Percentiles rank a stretch among this genome's conserved stretches.
Conservation (phyloP, 2,888 invertebrate species). For the Agrilus mali region DNA sequence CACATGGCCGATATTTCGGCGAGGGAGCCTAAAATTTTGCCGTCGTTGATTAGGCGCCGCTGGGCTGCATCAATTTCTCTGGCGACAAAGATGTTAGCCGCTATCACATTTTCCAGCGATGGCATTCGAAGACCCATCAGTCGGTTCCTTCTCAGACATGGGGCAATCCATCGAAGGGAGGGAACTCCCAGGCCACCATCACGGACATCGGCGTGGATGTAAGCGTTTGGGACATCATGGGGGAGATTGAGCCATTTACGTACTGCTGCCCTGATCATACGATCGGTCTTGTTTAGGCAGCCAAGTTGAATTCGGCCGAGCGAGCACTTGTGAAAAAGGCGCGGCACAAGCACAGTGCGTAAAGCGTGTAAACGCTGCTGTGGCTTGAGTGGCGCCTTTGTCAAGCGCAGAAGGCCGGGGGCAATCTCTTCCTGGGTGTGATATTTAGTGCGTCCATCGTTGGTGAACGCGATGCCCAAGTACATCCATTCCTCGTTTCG, state of each 20-base stretch:
- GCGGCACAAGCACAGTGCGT: conserved; percentile 19
- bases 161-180: conserved; percentile 13
- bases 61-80: conserved; percentile 1
- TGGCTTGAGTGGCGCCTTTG: neutral
- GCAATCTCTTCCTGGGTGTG: neutral
- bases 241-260: conserved; percentile 21
- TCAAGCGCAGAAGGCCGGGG: neutral
- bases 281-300: conserved; percentile 19
- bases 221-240: conserved; percentile 19
- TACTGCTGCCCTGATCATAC: conserved; percentile 16
- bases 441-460: neutral
- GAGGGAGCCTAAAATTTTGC: too few species aligned
- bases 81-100: too few species aligned
- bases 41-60: conserved; percentile 2
- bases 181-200: conserved; percentile 14
- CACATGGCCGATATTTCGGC: neutral
- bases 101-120: too few species aligned
- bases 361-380: conserved; percentile 16
- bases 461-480: too few species aligned
- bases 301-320: too few species aligned
- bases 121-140: too few species aligned
- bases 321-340: conserved; percentile 20
- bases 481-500: too few species aligned
- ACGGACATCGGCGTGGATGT: conserved; percentile 19
- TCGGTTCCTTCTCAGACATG: too few species aligned